phyloP scores from a whole-genome alignment of 1,140 invertebrate genomes.

The Phymorhynchus buccinoides region DNA sequence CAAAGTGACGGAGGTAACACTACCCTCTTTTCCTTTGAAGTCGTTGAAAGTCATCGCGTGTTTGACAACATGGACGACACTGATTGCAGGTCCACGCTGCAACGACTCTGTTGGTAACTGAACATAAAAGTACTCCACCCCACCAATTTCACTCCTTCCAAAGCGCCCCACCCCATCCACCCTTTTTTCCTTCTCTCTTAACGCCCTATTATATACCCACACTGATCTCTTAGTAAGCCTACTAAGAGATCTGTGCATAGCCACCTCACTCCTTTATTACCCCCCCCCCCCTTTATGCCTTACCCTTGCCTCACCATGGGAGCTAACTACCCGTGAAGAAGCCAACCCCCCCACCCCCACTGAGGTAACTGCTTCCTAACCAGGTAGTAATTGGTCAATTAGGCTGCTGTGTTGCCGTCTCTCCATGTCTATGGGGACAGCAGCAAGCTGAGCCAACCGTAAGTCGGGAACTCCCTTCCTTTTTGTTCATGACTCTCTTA shows the following conservation, averaged over 20 bases:
- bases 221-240: no score
- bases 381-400: not conserved
- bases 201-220: no score
- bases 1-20: not conserved
- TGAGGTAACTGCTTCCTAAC: not conserved
- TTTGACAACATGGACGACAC: not conserved
- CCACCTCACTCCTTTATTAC: not conserved
- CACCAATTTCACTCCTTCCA: no score
- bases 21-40: not conserved
- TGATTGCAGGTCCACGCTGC: not conserved
- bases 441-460: no score
- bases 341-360: not conserved
- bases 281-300: no score
- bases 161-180: not conserved
- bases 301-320: no score
- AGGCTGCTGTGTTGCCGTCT: not conserved
- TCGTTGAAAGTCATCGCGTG: not conserved
- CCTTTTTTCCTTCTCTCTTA: no score
- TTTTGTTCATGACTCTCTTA: no score
- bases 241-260: no score
- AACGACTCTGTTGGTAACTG: not conserved
- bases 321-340: not conserved
- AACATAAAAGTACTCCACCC: no score
- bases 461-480: no score
- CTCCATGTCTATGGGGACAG: no score